These are phyloP conservation scores for Lomographa bimaculata DNA, from an alignment of 2,888 invertebrate species.

Conservation along the genomic window DNA sequence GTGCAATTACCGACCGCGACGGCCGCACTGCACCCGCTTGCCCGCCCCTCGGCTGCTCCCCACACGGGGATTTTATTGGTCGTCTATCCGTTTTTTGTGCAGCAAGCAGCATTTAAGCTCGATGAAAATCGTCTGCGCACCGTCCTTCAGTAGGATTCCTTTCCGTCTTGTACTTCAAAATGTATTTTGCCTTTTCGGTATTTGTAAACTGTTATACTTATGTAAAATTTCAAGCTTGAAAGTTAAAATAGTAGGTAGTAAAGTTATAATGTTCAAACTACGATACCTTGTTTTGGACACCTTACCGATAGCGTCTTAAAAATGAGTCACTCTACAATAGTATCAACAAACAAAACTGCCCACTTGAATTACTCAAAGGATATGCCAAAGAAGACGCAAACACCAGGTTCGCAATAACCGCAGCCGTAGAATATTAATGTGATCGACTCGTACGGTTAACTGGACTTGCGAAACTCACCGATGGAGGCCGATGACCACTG, in stretches of 20 bases:
- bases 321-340: no score
- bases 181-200: conserved; percentile 69
- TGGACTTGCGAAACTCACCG: conserved; percentile 80
- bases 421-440: conserved; percentile 78
- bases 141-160: conserved; percentile 72
- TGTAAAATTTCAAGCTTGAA: no score
- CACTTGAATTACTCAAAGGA: conserved; percentile 25
- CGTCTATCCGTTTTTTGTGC: conserved; percentile 78
- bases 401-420: conserved; percentile 68
- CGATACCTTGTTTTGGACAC: no score
- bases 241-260: neutral
- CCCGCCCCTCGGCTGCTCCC: conserved; percentile 78
- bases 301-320: no score
- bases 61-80: conserved; percentile 79
- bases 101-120: conserved; percentile 70
- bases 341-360: conserved; percentile 15
- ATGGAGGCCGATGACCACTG: conserved; percentile 77
- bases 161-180: conserved; percentile 68
- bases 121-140: conserved; percentile 71
- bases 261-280: no score
- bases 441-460: conserved; percentile 74
- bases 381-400: conserved; percentile 48
- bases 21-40: conserved; percentile 68
- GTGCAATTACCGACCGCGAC: conserved; percentile 63
- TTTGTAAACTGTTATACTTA: no score